Conservation (phyloP, 2,113 vertebrate genomes). For the Smithornis capensis region DNA sequence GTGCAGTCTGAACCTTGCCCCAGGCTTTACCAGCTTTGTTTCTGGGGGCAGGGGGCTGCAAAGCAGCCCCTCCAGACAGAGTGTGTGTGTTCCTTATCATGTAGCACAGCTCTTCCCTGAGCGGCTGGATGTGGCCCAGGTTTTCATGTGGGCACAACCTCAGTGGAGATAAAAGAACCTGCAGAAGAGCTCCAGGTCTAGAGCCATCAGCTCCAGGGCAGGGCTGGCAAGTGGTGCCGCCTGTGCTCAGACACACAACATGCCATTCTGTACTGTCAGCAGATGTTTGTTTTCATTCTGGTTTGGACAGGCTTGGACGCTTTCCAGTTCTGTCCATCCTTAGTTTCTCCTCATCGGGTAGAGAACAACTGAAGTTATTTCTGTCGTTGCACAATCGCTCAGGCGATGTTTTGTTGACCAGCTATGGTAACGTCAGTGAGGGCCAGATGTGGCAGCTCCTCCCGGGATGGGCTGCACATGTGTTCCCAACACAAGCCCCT, state of each 20-base stretch:
- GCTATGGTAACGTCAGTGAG: not conserved
- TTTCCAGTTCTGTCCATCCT: constrained; percentile 35
- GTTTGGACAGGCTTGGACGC: not conserved
- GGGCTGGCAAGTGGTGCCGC: not conserved
- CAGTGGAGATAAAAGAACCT: not conserved
- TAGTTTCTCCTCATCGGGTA: not conserved
- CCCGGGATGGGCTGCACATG: accelerated
- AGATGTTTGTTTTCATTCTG: constrained; percentile 44
- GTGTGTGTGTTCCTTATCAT: accelerated
- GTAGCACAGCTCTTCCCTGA: not conserved
- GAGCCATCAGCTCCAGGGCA: not conserved
- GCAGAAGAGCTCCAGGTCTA: not conserved
- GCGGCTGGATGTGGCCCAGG: not conserved
- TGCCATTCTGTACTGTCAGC: not conserved
- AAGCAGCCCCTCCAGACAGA: not conserved
- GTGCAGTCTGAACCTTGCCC: not conserved
- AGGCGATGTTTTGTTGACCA: constrained; percentile 41
- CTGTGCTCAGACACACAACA: not conserved
- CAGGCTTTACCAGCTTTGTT: not conserved
- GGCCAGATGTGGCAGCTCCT: not conserved
- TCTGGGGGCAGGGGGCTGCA: not conserved
- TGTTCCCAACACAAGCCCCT: accelerated
- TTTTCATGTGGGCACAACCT: not conserved
- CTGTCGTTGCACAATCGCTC: constrained; percentile 31
- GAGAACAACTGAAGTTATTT: constrained; percentile 48